Percentiles rank a stretch among this genome's conserved stretches.
Conservation (phyloP, 2,888 invertebrate species). For the Formica aserva region DNA sequence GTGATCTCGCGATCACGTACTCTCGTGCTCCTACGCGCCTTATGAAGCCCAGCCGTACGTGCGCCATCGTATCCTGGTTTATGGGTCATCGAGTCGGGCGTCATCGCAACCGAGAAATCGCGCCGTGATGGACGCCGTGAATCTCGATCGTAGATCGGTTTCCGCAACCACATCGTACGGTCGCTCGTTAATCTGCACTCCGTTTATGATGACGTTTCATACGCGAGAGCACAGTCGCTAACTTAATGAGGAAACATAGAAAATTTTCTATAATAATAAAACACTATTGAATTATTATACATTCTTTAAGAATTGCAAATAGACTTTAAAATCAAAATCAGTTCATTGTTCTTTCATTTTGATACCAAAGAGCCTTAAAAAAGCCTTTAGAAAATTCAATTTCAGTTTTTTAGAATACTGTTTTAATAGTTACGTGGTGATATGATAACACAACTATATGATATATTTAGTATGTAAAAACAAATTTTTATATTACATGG, state of each 20-base stretch:
- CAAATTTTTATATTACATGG: neutral
- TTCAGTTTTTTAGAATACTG: neutral
- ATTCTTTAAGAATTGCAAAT: neutral
- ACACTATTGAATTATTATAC: neutral
- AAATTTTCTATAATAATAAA: neutral
- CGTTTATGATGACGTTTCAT: neutral
- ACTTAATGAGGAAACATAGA: neutral
- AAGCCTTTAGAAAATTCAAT: neutral
- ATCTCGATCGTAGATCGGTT: slow-evolving; percentile 45
- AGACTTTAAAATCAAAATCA: no score
- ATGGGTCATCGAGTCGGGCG: slow-evolving; percentile 74
- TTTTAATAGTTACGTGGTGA: neutral
- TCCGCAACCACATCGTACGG: slow-evolving; percentile 10
- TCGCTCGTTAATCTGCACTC: slow-evolving; percentile 42
- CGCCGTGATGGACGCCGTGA: slow-evolving; percentile 19
- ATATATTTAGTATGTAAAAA: neutral
- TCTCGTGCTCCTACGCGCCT: slow-evolving; percentile 42
- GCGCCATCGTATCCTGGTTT: slow-evolving; percentile 72
- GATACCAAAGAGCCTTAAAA: neutral
- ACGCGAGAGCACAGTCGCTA: neutral
- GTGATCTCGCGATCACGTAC: slow-evolving; percentile 40
- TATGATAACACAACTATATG: neutral
- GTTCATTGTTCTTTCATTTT: neutral
- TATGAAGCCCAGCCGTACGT: slow-evolving; percentile 36
- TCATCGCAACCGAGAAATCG: slow-evolving; percentile 54